Evolutionary conservation across 2,888 invertebrate genomes (phyloP).

Genomic region (Odontocerum albicorne): DNA sequence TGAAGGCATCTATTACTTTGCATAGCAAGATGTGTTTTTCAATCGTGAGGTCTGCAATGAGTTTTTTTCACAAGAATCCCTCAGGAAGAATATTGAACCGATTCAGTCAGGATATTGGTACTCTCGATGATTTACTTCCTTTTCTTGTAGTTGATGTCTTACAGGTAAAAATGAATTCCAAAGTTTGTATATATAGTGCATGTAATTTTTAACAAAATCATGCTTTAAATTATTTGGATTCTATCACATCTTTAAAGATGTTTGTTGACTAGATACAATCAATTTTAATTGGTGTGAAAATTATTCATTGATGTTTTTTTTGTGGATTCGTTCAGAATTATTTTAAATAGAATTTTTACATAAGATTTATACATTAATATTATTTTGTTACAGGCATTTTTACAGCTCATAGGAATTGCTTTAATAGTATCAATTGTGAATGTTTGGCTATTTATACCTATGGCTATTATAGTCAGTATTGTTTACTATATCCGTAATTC

Average conservation of each 20-base stretch:
- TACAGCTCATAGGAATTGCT: conserved; percentile 25
- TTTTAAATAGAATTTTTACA: too few species aligned
- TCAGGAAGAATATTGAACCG: conserved; percentile 80
- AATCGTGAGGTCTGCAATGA: conserved; percentile 72
- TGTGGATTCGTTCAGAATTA: too few species aligned
- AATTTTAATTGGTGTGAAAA: too few species aligned
- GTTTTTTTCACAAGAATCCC: conserved; percentile 83
- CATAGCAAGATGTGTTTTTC: conserved; percentile 79
- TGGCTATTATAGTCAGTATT: conserved; percentile 58
- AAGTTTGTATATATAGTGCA: too few species aligned
- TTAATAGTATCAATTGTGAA: conserved; percentile 19
- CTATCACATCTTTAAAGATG: too few species aligned
- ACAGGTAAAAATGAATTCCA: conserved; percentile 56
- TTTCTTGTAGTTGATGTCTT: conserved; percentile 65
- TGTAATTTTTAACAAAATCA: too few species aligned
- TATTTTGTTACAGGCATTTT: conserved; percentile 39
- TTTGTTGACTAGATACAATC: too few species aligned
- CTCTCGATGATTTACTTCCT: conserved; percentile 73
- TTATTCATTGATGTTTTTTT: too few species aligned
- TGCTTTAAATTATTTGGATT: too few species aligned
- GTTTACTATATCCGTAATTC: conserved; percentile 65
- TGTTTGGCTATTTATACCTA: conserved; percentile 45
- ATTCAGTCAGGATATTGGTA: conserved; percentile 83
- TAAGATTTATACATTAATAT: too few species aligned
- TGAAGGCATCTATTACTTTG: conserved; percentile 71